A percentile compares a stretch with the other conserved stretches of the same genome.
Conservation (phyloP, 2,888 invertebrate genomes). For the Geophilus truncorum region DNA sequence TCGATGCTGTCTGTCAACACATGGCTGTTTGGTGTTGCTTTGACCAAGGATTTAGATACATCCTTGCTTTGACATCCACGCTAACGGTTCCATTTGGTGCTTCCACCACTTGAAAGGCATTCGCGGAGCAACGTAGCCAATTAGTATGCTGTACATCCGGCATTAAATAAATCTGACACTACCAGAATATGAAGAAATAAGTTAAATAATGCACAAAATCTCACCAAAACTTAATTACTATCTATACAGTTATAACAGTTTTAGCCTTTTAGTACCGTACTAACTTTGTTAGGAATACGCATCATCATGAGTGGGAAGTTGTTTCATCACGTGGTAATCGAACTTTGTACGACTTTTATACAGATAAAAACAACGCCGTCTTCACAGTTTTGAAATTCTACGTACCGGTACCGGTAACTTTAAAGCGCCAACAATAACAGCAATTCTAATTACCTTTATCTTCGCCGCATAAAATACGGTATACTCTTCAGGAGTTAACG, state of each 20-base stretch:
- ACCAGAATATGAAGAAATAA: neutral
- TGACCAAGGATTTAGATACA: no score
- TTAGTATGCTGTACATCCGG: no score
- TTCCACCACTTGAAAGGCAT: no score
- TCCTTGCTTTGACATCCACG: no score
- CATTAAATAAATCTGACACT: slow-evolving; percentile 54
- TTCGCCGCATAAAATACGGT: neutral
- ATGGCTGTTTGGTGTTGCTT: no score
- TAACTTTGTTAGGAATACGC: neutral
- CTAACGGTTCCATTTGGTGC: no score
- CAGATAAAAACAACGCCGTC: neutral
- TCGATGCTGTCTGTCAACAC: no score
- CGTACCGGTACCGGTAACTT: neutral
- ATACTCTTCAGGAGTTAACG: neutral
- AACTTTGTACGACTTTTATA: neutral
- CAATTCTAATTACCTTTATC: neutral
- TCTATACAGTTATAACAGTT: neutral
- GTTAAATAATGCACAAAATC: neutral
- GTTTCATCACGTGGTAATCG: neutral
- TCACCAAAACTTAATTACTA: neutral
- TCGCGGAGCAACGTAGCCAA: no score
- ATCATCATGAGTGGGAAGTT: slow-evolving; percentile 14
- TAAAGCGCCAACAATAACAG: neutral
- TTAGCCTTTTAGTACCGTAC: no score
- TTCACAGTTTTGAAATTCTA: neutral